Percentiles rank a stretch among this genome's conserved stretches.
Evolutionary conservation across 2,113 vertebrate genomes (phyloP).

Genomic region (Hippocampus abdominalis): DNA sequence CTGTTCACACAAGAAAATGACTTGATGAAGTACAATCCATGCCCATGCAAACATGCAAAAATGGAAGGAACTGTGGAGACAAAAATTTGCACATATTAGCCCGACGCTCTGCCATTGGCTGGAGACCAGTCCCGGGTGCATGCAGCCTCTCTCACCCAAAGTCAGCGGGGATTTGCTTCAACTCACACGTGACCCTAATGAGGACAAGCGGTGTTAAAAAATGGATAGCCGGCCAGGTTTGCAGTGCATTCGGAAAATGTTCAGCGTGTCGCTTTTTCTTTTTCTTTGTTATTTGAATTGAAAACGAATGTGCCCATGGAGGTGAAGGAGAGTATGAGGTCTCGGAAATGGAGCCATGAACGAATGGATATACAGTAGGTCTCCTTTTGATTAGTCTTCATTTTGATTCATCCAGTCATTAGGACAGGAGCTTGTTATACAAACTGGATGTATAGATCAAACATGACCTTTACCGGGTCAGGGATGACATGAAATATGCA

Average conservation of each 20-base stretch:
- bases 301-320: neutral
- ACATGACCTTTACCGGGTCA: too few relatives aligned
- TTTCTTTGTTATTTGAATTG: neutral
- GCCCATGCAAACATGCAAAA: neutral
- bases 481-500: too few relatives aligned
- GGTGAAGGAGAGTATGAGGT: neutral
- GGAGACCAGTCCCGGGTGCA: neutral
- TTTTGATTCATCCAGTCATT: neutral
- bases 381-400: neutral
- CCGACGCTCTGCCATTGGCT: neutral
- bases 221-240: too few relatives aligned
- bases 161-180: neutral
- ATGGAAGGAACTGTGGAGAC: neutral
- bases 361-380: neutral
- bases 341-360: neutral
- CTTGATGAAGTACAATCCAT: slow-evolving; percentile 12
- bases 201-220: neutral
- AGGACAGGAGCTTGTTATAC: neutral
- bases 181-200: neutral
- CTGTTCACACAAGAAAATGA: slow-evolving; percentile 7
- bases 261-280: neutral
- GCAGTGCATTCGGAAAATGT: neutral
- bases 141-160: too few relatives aligned
- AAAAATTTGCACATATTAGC: neutral
- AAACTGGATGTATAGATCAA: too few relatives aligned